Evolutionary conservation across 1,140 invertebrate genomes (phyloP).

Genomic region (Drosophila cardini): DNA sequence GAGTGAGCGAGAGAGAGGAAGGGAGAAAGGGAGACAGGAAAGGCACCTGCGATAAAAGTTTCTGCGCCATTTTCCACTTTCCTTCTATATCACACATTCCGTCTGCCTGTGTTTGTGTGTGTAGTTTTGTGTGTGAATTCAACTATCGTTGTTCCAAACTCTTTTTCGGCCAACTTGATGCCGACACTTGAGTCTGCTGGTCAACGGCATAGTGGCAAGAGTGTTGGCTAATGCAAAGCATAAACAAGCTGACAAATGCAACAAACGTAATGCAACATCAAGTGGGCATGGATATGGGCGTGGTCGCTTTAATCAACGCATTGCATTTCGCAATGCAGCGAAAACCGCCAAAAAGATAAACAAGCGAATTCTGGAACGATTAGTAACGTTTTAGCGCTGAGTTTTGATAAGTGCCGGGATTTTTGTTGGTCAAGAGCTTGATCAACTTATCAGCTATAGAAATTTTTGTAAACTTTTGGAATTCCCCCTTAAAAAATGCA

Average conservation of each 20-base stretch:
- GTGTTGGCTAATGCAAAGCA: slow-evolving; percentile 52
- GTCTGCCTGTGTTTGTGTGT: neutral
- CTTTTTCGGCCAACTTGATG: slow-evolving; percentile 35
- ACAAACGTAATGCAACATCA: slow-evolving; percentile 38
- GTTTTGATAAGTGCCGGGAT: neutral
- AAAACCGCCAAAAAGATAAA: slow-evolving; percentile 14
- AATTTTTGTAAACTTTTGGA: no score
- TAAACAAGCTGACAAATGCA: slow-evolving; percentile 73
- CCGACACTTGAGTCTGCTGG: slow-evolving; percentile 27
- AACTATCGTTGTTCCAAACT: slow-evolving; percentile 16
- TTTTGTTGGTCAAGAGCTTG: neutral
- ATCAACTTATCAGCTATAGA: no score
- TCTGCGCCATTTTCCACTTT: slow-evolving; percentile 77
- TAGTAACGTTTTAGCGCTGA: neutral
- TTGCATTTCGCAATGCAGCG: slow-evolving; percentile 48
- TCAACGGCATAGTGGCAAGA: slow-evolving; percentile 2
- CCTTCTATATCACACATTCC: slow-evolving; percentile 43
- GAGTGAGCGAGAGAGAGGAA: neutral
- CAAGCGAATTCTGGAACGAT: neutral
- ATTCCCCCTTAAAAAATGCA: no score
- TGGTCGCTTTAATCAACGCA: slow-evolving; percentile 60
- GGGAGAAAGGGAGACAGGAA: slow-evolving; percentile 42
- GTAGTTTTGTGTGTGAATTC: slow-evolving; percentile 17
- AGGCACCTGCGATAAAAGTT: slow-evolving; percentile 77
- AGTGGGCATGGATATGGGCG: slow-evolving; percentile 36